These are phyloP conservation scores for Oegoconia quadripuncta DNA, from an alignment of 2,888 invertebrate genomes.

Conservation along the genomic window DNA sequence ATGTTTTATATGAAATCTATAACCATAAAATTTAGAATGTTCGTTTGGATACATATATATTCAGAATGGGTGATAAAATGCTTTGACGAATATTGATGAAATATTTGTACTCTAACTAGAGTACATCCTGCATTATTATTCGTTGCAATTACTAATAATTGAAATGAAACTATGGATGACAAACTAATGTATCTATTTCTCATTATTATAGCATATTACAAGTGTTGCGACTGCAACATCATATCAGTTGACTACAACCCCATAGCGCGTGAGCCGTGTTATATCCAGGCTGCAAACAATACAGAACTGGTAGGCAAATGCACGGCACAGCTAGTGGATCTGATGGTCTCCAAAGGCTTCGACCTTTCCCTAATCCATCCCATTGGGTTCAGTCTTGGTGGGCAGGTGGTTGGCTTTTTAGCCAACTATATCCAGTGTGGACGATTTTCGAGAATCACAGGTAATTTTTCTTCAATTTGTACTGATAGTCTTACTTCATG, in stretches of 20 bases:
- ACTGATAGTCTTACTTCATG: neutral
- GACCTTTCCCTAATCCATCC: conserved; percentile 73
- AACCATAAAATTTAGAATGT: no score
- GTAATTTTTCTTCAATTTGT: conserved; percentile 36
- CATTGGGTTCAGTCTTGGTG: conserved; percentile 83
- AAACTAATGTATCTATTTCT: no score
- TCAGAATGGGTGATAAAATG: no score
- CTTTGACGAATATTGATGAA: no score
- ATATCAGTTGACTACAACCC: conserved; percentile 81
- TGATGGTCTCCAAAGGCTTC: conserved; percentile 61
- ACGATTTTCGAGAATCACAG: conserved; percentile 74
- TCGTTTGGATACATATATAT: no score
- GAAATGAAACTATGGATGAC: no score
- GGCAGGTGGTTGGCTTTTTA: conserved; percentile 77
- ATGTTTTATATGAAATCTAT: no score
- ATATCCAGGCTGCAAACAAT: conserved; percentile 77
- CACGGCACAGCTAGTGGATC: conserved; percentile 77
- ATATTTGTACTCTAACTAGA: no score
- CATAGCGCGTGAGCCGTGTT: conserved; percentile 79
- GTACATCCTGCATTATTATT: no score
- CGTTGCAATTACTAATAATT: no score
- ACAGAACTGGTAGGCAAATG: conserved; percentile 80
- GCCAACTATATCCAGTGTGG: conserved; percentile 65
- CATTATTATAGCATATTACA: conserved; percentile 66
- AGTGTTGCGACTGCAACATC: conserved; percentile 78